Evolutionary conservation across 2,113 vertebrate genomes (phyloP), one percentile per base, ranked within the genome.

Genomic region (Anhinga anhinga): DNA sequence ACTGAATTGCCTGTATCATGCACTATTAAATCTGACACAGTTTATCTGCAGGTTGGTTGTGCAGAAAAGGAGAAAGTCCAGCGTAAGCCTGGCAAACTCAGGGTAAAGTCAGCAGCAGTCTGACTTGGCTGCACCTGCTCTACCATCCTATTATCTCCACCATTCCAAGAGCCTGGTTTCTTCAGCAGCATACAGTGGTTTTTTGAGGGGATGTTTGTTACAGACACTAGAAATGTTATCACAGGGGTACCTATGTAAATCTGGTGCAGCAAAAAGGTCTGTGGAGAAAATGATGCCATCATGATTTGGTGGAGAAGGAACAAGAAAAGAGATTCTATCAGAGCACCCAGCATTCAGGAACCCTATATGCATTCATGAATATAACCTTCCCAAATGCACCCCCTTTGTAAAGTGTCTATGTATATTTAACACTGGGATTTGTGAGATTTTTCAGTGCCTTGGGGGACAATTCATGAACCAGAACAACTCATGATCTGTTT

Each of bases 1-100:
- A 53, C 74, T 69, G 88, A 85, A 90, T 82, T 91, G 92, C 78
- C 91, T 96, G 86, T 95, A 93, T 80, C 87, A 94, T 76, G 85
- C 87, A 78, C 89, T 93, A 84, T 96, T 93, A 78, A 96, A 70
- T 74, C 56, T 47, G 86, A 93, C 83, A 91, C 32, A 55, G 44
- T 82, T 82, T 76, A 70, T 95, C 82, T 56, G 76, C 7, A 21
- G 78, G 70, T 83, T 95, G 91, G 49, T 61, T 53, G 89, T 78
- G 77, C 87, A 84, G 86, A 55, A 89, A 90, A 53, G 34, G 79
- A 61, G 58, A 83, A 86, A 95, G 87, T 88, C 61, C 52, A 62
- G 36, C 0, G 0, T 30, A 55, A 59, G 34, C 21, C 53, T 92
- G 85, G 82, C 30, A 89, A 94, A 53, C 44, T 87, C 56, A 44